Base-by-base conservation (phyloP, 2,113 vertebrate genomes). In the Nyctibius bracteatus region DNA sequence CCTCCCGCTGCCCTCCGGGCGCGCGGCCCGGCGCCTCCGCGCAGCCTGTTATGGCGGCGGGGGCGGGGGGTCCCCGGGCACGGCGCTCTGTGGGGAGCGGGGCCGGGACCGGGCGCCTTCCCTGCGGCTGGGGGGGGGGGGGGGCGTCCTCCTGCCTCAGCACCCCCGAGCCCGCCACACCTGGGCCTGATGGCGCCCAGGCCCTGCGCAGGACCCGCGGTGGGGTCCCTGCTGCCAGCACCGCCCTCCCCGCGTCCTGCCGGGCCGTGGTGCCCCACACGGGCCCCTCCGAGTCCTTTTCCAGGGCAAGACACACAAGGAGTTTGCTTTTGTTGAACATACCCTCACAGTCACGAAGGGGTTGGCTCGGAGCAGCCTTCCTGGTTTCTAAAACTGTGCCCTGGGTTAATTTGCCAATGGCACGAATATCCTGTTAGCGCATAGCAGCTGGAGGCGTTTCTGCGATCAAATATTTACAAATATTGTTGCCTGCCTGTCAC, bases 21-120 rank as follows among this genome's bases (percentile, higher is more conserved):
- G 25, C 6, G 21, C 5, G 77, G 44, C 44, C 12, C 37, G 18
- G 3, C 5, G 33, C 7, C 0, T 20, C 5, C 5, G 30, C 8
- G 25, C 5, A 13, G n/a, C 33, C 30, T n/a, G 31, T 9, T 0
- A 5, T 28, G 75, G 86, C 3, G 27, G 31, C 2, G 23, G 7
- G 9, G 14, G 0, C 41, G 41, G 31, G 5, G 8, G 0, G 2
- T 0, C 0, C 1, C 0, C 6, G 37, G 9, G 9, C 5, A 28
- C 5, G 14, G 43, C 8, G 8, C 4, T 21, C 10, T 3, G 6
- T 7, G 33, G 15, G 24, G 22, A 28, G 55, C 5, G 12, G 12
- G 6, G 18, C 9, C 5, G 37, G 7, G 10, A 20, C 3, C 7
- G 14, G 24, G 4, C 18, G 13, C 39, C 13, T 12, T 17, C 14